Percentiles rank a stretch among this genome's conserved stretches.
These are phyloP conservation scores for Brachionichthys hirsutus DNA, from an alignment of 2,113 vertebrate genomes.

Conservation along the genomic window DNA sequence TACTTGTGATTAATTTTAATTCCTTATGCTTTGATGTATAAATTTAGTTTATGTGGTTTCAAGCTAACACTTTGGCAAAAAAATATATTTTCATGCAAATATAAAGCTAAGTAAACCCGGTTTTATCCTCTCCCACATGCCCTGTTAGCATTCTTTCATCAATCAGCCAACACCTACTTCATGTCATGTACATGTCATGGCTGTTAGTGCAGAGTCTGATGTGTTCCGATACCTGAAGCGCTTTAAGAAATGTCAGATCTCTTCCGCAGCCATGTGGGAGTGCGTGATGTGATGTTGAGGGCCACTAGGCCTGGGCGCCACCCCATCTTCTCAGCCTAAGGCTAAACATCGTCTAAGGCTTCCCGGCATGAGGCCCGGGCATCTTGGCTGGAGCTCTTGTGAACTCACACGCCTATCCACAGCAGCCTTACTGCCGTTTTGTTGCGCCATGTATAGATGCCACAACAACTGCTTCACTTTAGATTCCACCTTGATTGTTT, in stretches of 20 bases:
- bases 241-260: constrained; percentile 53
- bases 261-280: constrained; percentile 15
- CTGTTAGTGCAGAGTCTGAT: constrained; percentile 29
- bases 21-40: constrained; percentile 53
- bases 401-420: constrained; percentile 15
- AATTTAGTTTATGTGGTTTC: constrained; percentile 60
- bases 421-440: constrained; percentile 34
- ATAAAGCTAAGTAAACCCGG: constrained; percentile 51
- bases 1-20: constrained; percentile 29
- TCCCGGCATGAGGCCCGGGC: constrained; percentile 11
- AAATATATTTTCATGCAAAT: constrained; percentile 47
- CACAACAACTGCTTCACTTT: constrained; percentile 20
- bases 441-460: constrained; percentile 40
- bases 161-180: constrained; percentile 58
- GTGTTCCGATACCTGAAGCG: constrained; percentile 53
- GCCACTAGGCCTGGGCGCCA: constrained; percentile 30
- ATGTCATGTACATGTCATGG: constrained; percentile 60
- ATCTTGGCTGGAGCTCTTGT: constrained; percentile 29
- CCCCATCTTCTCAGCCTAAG: constrained; percentile 43
- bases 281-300: constrained; percentile 24
- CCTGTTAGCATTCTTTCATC: constrained; percentile 61
- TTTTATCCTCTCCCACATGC: constrained; percentile 46
- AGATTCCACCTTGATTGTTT: constrained; percentile 21
- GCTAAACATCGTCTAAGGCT: constrained; percentile 44
- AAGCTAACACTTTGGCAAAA: constrained; percentile 55